These are phyloP conservation scores for Thalassarche chlororhynchos DNA, from an alignment of 2,113 vertebrate species.

Conservation along the genomic window DNA sequence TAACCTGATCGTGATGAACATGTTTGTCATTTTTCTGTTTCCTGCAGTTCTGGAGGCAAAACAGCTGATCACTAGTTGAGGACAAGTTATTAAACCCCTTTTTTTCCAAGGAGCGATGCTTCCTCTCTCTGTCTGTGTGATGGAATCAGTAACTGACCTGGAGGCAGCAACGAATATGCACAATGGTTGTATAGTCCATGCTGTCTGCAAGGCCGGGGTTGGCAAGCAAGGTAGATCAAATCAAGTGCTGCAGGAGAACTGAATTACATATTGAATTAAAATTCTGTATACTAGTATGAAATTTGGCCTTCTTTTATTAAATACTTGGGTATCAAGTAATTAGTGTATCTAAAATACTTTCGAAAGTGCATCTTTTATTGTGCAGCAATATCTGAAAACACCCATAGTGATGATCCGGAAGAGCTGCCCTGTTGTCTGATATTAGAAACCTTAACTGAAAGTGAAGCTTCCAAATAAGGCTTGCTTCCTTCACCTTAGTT, in stretches of 20 bases:
- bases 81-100: background rate
- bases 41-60: background rate
- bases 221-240: background rate
- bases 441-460: background rate
- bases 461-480: background rate
- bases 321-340: background rate
- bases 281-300: background rate
- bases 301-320: background rate
- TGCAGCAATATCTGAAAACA: background rate
- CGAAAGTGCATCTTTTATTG: background rate
- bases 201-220: background rate
- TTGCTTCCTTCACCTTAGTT: background rate
- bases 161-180: background rate
- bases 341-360: background rate
- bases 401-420: rapidly evolving
- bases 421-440: background rate
- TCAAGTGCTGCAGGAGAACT: background rate
- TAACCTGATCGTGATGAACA: background rate
- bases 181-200: background rate
- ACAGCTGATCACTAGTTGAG: background rate
- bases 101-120: rapidly evolving
- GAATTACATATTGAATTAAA: background rate
- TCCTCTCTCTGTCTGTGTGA: background rate
- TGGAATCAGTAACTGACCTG: background rate
- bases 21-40: background rate